Evolutionary conservation across 2,797 vertebrate species (phyloP).

Genomic region (Sebastes taczanowskii): DNA sequence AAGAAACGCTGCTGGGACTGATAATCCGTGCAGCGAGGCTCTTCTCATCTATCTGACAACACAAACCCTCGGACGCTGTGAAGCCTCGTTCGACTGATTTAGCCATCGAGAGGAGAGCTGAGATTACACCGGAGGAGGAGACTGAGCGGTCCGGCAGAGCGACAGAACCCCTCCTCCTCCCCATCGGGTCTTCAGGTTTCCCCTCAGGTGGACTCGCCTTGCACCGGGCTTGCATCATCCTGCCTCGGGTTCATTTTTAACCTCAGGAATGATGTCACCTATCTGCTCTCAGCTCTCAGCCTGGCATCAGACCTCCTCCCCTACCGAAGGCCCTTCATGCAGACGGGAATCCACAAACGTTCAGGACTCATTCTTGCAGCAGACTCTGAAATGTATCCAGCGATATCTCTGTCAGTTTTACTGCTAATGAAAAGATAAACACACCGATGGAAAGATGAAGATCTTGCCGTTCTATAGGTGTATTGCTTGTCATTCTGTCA

Average conservation of each 20-base stretch:
- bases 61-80: constrained; percentile 6
- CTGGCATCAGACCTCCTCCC: too few species aligned
- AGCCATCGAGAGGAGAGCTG: not conserved
- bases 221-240: constrained; percentile 52
- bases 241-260: constrained; percentile 11
- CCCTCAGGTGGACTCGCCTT: constrained; percentile 43
- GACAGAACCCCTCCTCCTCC: not conserved
- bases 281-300: not conserved
- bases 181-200: not conserved
- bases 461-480: too few species aligned
- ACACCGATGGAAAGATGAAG: too few species aligned
- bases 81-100: constrained; percentile 41
- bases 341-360: not conserved
- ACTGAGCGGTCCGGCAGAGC: not conserved
- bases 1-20: constrained; percentile 18
- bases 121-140: constrained; percentile 16
- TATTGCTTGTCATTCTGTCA: too few species aligned
- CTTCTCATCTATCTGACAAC: constrained; percentile 38
- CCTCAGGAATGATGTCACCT: constrained; percentile 21
- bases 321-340: not conserved
- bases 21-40: constrained; percentile 34
- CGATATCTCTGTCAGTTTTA: too few species aligned
- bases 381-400: too few species aligned
- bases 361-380: too few species aligned
- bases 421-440: too few species aligned